phyloP scores from a whole-genome alignment of 2,113 vertebrate genomes.

The Panthera leo region DNA sequence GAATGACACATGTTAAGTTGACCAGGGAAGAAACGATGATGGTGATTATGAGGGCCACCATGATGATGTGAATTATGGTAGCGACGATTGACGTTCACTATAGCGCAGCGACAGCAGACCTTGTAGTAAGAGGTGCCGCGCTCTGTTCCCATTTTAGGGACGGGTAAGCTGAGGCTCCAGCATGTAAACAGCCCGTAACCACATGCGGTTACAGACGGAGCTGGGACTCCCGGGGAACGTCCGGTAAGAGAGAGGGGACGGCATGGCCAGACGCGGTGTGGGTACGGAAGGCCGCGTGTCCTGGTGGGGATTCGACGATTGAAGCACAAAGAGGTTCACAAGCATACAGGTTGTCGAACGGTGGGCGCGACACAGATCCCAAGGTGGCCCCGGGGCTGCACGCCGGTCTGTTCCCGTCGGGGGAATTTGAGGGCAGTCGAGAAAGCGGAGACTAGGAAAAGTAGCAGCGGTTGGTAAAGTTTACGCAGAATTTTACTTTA shows the following conservation, averaged over 20 bases:
- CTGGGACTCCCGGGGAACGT: rapidly evolving
- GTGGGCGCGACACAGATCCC: no score
- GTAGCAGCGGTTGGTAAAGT: no score
- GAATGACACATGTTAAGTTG: no score
- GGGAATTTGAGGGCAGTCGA: neutral
- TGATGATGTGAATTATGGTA: rapidly evolving
- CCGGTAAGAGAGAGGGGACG: rapidly evolving
- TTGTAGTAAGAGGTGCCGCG: rapidly evolving
- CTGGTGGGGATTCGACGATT: rapidly evolving
- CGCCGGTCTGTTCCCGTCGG: rapidly evolving
- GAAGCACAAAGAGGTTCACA: neutral
- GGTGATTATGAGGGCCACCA: no score
- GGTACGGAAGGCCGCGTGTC: rapidly evolving
- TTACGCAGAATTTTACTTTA: no score
- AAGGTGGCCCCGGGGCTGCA: rapidly evolving
- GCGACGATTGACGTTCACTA: rapidly evolving
- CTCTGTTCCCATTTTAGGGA: neutral
- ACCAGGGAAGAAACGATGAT: no score
- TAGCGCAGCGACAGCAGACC: rapidly evolving
- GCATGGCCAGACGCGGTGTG: no score
- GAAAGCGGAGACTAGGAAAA: no score
- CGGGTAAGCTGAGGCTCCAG: neutral
- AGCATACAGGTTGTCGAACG: rapidly evolving
- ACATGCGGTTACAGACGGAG: rapidly evolving
- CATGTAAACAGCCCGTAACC: neutral